Conservation (phyloP, 2,888 invertebrate genomes). For the Crossocerus cetratus region DNA sequence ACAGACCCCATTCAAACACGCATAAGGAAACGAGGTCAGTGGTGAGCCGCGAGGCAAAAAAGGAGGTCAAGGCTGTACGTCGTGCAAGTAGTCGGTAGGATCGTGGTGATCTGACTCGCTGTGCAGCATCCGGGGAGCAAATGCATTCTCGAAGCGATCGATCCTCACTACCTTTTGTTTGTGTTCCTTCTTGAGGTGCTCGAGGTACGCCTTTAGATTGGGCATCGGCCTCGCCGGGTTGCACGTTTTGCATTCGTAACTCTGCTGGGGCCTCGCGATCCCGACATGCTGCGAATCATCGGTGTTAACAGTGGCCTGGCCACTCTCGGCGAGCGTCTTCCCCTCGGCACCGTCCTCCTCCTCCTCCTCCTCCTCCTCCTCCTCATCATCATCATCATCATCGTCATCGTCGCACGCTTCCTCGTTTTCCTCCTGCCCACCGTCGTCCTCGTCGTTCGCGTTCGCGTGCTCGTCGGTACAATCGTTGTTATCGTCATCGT, state of each 20-base stretch:
- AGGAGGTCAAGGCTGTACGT: not conserved
- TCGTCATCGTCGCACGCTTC: not conserved
- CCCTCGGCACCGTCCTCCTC: slow-evolving; percentile 6
- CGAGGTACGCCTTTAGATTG: slow-evolving; percentile 66
- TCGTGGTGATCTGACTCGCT: not conserved
- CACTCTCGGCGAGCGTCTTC: slow-evolving; percentile 7
- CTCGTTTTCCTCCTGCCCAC: slow-evolving; percentile 12
- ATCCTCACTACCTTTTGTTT: slow-evolving; percentile 64
- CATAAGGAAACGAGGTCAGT: slow-evolving; percentile 1
- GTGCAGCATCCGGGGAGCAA: not conserved
- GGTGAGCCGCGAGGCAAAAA: not conserved
- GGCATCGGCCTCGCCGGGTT: slow-evolving; percentile 63
- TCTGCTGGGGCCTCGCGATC: slow-evolving; percentile 60
- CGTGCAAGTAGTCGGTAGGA: not conserved
- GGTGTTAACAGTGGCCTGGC: slow-evolving; percentile 7
- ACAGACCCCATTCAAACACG: not conserved
- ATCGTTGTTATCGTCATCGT: slow-evolving; percentile 38
- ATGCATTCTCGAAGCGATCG: slow-evolving; percentile 1
- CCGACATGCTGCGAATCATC: slow-evolving; percentile 17
- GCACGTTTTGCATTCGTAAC: slow-evolving; percentile 73
- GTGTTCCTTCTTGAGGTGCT: slow-evolving; percentile 67
- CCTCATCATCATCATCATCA: slow-evolving; percentile 20
- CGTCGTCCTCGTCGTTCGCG: slow-evolving; percentile 1
- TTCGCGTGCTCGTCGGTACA: slow-evolving; percentile 15
- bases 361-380: slow-evolving; percentile 12